Conservation (phyloP, 2,888 invertebrate genomes). For the Norana najaformis region DNA sequence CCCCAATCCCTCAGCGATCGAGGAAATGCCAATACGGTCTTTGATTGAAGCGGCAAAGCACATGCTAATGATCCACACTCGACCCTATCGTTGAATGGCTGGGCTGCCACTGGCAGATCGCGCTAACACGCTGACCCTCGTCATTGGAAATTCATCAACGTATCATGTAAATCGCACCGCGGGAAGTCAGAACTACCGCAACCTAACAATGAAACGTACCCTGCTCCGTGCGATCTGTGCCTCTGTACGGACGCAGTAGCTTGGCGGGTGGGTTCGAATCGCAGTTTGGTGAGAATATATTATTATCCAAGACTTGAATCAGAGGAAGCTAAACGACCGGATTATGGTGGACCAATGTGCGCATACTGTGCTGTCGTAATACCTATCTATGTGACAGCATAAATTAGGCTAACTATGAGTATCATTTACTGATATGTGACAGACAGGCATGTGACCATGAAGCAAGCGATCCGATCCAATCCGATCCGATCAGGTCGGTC, state of each 20-base stretch:
- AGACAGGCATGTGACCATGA: too few species aligned
- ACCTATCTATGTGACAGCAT: neutral
- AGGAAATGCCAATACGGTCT: conserved; percentile 3
- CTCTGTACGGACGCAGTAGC: neutral
- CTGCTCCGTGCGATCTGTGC: neutral
- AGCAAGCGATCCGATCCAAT: neutral
- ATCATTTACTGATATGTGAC: too few species aligned
- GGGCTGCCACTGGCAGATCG: neutral
- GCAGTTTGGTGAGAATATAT: neutral
- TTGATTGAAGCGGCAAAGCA: conserved; percentile 5
- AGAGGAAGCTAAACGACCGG: neutral
- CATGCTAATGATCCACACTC: neutral
- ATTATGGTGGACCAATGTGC: neutral
- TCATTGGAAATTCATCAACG: neutral
- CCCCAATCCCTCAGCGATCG: neutral
- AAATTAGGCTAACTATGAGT: neutral
- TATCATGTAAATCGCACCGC: neutral
- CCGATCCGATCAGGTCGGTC: neutral
- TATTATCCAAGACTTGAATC: neutral
- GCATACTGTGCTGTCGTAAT: neutral
- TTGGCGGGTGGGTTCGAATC: neutral
- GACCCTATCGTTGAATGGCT: too few species aligned
- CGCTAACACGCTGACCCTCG: neutral
- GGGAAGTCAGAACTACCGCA: neutral
- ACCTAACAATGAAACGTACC: too few species aligned